Conservation (phyloP, 2,888 invertebrate species). For the Melikaiella ostensackeni region DNA sequence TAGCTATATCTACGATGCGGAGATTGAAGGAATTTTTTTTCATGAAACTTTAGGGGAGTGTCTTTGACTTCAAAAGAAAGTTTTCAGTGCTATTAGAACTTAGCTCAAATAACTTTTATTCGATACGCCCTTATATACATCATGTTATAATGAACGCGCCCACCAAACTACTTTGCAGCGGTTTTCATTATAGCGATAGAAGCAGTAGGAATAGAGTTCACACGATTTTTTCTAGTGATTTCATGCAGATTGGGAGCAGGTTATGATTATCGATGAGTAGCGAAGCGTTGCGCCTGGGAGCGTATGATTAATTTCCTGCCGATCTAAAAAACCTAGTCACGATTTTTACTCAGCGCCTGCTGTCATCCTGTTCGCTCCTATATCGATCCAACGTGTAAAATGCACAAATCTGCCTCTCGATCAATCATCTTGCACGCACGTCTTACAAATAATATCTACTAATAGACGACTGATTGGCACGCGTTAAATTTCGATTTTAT, state of each 20-base stretch:
- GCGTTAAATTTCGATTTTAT: conserved; percentile 8
- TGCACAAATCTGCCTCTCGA: conserved; percentile 50
- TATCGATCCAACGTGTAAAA: conserved; percentile 49
- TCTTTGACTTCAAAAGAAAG: too few relatives aligned
- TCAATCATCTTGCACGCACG: conserved; percentile 44
- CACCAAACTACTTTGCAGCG: too few relatives aligned
- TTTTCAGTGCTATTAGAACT: too few relatives aligned
- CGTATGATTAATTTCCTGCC: conserved; percentile 76
- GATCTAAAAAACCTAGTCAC: conserved; percentile 72
- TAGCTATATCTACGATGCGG: too few relatives aligned
- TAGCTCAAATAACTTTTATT: too few relatives aligned
- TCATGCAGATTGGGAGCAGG: conserved; percentile 36
- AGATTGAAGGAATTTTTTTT: too few relatives aligned
- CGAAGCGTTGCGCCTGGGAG: conserved; percentile 55
- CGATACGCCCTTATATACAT: too few relatives aligned
- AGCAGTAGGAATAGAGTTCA: background rate
- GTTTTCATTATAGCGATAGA: background rate
- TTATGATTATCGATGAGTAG: conserved; percentile 52
- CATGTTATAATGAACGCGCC: too few relatives aligned
- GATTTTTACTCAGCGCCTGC: conserved; percentile 71
- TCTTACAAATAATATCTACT: conserved; percentile 31
- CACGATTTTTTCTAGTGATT: conserved; percentile 23
- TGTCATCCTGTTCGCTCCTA: conserved; percentile 54
- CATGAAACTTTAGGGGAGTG: too few relatives aligned
- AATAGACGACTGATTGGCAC: conserved; percentile 21